Conservation (phyloP, 2,888 invertebrate species). For the Pyralis farinalis region DNA sequence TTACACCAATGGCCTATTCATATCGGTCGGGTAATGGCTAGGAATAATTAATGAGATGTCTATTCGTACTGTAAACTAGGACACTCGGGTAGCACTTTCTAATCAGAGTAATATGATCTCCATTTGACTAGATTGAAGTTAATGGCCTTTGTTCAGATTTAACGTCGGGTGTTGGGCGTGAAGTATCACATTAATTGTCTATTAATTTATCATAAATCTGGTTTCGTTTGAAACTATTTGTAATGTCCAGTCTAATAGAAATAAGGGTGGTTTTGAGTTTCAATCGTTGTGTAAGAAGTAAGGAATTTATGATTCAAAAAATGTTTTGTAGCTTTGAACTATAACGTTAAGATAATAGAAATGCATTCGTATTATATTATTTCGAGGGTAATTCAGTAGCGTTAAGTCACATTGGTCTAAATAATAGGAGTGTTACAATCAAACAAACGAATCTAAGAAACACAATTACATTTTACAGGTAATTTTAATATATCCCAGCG, state of each 20-base stretch:
- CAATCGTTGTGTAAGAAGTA: background rate
- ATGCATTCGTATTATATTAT: too few species aligned
- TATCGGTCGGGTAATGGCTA: constrained; percentile 46
- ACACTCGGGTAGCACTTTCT: constrained; percentile 33
- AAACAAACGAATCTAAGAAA: too few species aligned
- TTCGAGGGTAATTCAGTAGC: too few species aligned
- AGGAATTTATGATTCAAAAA: too few species aligned
- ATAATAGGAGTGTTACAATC: too few species aligned
- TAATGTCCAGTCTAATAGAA: constrained; percentile 4
- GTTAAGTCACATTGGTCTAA: too few species aligned
- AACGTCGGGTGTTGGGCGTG: constrained; percentile 13
- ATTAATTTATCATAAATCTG: constrained; percentile 9
- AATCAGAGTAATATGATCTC: constrained; percentile 33
- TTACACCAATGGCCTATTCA: constrained; percentile 51
- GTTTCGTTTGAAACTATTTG: background rate
- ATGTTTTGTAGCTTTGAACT: too few species aligned
- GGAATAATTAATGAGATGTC: constrained; percentile 61
- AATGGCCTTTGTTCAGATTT: constrained; percentile 22
- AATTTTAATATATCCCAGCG: too few species aligned
- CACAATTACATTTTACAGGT: too few species aligned
- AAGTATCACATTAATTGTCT: constrained; percentile 5
- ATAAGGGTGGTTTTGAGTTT: background rate
- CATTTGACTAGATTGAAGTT: constrained; percentile 16
- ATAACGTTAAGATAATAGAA: too few species aligned
- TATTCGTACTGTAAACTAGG: constrained; percentile 24